A percentile compares a stretch with the other conserved stretches of the same genome.
phyloP scores from a whole-genome alignment of 2,888 invertebrate species.

The Drosophila percnosoma region DNA sequence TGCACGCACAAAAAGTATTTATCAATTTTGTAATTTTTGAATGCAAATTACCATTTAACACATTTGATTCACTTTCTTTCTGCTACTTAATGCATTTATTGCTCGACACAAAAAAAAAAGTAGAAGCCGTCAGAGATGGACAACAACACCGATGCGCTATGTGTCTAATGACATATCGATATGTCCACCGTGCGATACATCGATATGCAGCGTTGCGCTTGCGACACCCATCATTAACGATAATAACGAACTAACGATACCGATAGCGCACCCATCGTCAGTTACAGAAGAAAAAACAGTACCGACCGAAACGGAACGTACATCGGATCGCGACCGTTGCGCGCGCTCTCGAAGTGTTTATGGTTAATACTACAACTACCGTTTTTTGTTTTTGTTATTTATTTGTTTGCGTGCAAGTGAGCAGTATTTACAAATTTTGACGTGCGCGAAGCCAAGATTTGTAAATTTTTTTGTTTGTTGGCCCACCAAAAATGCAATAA shows the following conservation, averaged over 20 bases:
- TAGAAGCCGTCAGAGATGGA: constrained; percentile 42
- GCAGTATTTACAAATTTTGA: not conserved
- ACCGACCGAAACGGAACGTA: constrained; percentile 47
- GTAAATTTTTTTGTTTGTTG: constrained; percentile 16
- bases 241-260: not conserved
- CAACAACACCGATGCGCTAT: constrained; percentile 5
- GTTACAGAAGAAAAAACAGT: constrained; percentile 48
- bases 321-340: constrained; percentile 40
- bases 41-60: constrained; percentile 46
- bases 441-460: constrained; percentile 26
- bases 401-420: constrained; percentile 9
- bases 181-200: constrained; percentile 3
- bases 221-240: not conserved
- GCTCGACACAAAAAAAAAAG: constrained; percentile 39
- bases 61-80: constrained; percentile 45
- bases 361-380: constrained; percentile 1
- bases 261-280: constrained; percentile 35
- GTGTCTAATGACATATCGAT: constrained; percentile 10
- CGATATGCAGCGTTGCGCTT: constrained; percentile 16
- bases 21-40: not conserved
- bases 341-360: constrained; percentile 45
- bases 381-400: constrained; percentile 30
- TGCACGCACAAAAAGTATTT: not conserved
- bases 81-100: constrained; percentile 30
- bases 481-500: constrained; percentile 19